Percentiles rank a stretch among this genome's conserved stretches.
phyloP scores from a whole-genome alignment of 2,113 vertebrate species.

The Dissostichus mawsoni region DNA sequence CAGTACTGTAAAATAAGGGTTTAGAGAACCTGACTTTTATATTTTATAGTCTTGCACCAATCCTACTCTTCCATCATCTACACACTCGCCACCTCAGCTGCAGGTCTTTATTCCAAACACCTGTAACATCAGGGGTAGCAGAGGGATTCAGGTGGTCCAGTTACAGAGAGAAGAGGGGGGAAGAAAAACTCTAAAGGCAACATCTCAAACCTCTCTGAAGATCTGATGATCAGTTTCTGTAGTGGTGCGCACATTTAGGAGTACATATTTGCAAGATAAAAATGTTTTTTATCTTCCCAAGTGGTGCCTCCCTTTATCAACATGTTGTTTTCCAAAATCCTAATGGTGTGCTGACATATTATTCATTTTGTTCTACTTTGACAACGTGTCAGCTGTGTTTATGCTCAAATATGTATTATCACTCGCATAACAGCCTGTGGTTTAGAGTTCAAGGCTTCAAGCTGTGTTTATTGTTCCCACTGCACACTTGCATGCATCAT shows the following conservation, averaged over 20 bases:
- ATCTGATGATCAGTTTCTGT: slow-evolving; percentile 2
- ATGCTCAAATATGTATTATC: slow-evolving; percentile 46
- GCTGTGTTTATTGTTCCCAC: slow-evolving; percentile 63
- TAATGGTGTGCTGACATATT: slow-evolving; percentile 13
- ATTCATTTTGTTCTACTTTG: slow-evolving; percentile 24
- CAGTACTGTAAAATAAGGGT: slow-evolving; percentile 41
- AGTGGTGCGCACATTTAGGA: not conserved
- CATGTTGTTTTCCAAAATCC: slow-evolving; percentile 17
- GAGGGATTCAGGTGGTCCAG: slow-evolving; percentile 18
- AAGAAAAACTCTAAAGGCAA: not conserved
- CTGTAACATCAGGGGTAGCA: slow-evolving; percentile 22
- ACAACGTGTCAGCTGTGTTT: slow-evolving; percentile 68
- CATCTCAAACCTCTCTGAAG: slow-evolving; percentile 1
- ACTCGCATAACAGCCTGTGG: slow-evolving; percentile 38
- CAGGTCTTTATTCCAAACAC: slow-evolving; percentile 49
- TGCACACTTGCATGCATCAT: slow-evolving; percentile 55
- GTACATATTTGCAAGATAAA: slow-evolving; percentile 2
- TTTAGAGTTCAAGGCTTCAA: slow-evolving; percentile 39
- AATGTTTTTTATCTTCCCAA: not conserved
- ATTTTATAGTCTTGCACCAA: slow-evolving; percentile 50
- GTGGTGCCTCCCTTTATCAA: not conserved
- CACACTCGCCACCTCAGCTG: slow-evolving; percentile 14
- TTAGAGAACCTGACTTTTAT: slow-evolving; percentile 63
- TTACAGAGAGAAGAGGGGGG: slow-evolving; percentile 16
- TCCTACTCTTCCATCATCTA: slow-evolving; percentile 7